These are phyloP conservation scores for Anoplius nigerrimus DNA, from an alignment of 2,888 invertebrate genomes.

Conservation along the genomic window DNA sequence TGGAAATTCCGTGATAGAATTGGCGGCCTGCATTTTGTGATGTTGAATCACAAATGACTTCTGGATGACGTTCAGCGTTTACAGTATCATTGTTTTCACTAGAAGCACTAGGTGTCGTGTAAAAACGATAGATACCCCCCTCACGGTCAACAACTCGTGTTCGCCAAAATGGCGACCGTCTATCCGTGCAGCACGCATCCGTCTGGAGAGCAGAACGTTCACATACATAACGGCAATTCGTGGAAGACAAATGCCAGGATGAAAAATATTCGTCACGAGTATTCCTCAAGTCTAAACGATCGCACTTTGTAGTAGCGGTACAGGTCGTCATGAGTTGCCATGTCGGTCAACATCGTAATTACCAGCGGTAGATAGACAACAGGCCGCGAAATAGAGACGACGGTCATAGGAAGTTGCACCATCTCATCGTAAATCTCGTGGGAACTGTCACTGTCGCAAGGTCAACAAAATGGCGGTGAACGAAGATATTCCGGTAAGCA, in stretches of 20 bases:
- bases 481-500: not conserved
- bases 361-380: not conserved
- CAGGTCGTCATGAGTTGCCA: too few species aligned
- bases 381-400: not conserved
- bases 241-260: too few species aligned
- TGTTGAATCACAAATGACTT: not conserved
- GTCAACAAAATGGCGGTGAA: slow-evolving; percentile 58
- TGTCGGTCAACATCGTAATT: too few species aligned
- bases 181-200: slow-evolving; percentile 23
- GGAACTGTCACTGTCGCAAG: slow-evolving; percentile 27
- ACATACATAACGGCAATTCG: not conserved
- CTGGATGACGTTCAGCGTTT: not conserved
- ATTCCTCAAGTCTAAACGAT: too few species aligned
- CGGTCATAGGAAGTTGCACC: too few species aligned
- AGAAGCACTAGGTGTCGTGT: slow-evolving; percentile 1
- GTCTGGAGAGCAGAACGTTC: slow-evolving; percentile 23
- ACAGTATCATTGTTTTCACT: not conserved
- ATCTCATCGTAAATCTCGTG: not conserved
- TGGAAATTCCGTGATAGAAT: too few species aligned
- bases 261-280: too few species aligned
- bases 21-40: too few species aligned
- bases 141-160: slow-evolving; percentile 22
- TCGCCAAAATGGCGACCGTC: slow-evolving; percentile 54
- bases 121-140: slow-evolving; percentile 6
- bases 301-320: too few species aligned